Percentiles rank a stretch among this genome's conserved stretches.
Evolutionary conservation across 2,888 invertebrate genomes (phyloP).

Genomic region (Tetrapedia diversipes): DNA sequence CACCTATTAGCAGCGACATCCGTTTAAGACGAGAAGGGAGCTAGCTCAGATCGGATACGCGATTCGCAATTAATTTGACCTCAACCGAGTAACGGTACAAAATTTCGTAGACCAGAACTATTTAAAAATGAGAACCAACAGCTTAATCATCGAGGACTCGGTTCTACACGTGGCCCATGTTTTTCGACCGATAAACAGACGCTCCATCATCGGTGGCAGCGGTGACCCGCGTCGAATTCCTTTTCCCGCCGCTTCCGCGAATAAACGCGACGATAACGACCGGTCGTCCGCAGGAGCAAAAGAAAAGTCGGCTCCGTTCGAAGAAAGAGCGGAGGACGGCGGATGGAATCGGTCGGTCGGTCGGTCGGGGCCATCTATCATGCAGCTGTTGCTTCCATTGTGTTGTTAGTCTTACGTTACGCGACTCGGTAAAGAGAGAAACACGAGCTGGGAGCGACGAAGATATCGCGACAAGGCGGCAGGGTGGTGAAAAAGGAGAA

Average conservation of each 20-base stretch:
- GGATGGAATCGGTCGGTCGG: constrained; percentile 77
- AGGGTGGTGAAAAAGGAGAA: constrained; percentile 31
- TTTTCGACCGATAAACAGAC: constrained; percentile 59
- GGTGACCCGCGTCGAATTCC: constrained; percentile 40
- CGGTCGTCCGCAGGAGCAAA: constrained; percentile 75
- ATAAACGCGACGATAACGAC: constrained; percentile 78
- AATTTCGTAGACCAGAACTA: no score
- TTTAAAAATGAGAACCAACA: no score
- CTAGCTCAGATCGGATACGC: no score
- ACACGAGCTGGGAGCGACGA: constrained; percentile 16
- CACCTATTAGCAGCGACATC: no score
- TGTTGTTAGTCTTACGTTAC: constrained; percentile 82
- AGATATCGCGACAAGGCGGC: constrained; percentile 28
- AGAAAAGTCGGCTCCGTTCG: constrained; percentile 67
- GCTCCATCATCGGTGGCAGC: constrained; percentile 25
- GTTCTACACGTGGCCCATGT: constrained; percentile 5
- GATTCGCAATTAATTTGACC: no score
- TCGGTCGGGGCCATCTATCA: constrained; percentile 78
- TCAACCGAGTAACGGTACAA: no score
- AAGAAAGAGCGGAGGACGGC: constrained; percentile 64
- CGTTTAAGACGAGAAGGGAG: no score
- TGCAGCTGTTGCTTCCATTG: constrained; percentile 83
- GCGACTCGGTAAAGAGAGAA: constrained; percentile 68
- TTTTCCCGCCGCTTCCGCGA: constrained; percentile 68
- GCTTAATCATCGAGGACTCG: background rate